These are phyloP conservation scores for Battus philenor DNA, from an alignment of 1,140 invertebrate species.

Conservation along the genomic window DNA sequence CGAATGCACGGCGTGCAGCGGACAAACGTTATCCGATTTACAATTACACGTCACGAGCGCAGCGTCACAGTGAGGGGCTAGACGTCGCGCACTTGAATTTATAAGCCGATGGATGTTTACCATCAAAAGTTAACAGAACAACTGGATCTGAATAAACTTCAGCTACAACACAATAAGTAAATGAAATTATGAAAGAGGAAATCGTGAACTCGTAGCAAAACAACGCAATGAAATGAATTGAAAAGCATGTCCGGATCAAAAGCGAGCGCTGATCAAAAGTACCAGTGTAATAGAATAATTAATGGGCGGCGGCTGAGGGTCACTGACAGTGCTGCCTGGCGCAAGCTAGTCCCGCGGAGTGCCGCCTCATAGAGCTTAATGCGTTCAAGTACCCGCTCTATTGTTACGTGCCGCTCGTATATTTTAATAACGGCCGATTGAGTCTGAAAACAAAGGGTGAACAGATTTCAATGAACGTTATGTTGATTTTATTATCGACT, in stretches of 20 bases:
- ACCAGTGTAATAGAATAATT: slow-evolving; percentile 61
- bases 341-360: slow-evolving; percentile 12
- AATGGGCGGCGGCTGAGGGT: slow-evolving; percentile 46
- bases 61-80: no score
- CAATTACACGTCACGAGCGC: no score
- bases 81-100: no score
- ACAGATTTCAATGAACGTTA: background rate
- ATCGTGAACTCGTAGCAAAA: no score
- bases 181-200: no score
- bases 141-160: no score
- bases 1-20: no score
- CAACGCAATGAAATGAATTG: slow-evolving; percentile 27
- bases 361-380: slow-evolving; percentile 26
- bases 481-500: background rate
- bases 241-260: slow-evolving; percentile 40
- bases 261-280: slow-evolving; percentile 37
- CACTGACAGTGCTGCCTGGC: slow-evolving; percentile 36
- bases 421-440: slow-evolving; percentile 20
- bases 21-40: no score
- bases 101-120: no score
- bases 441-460: slow-evolving; percentile 7
- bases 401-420: slow-evolving; percentile 21
- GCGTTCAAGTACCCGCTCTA: slow-evolving; percentile 22
- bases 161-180: no score
- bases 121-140: no score